These are phyloP conservation scores for Carollia perspicillata DNA, from an alignment of 2,113 vertebrate genomes.

Conservation along the genomic window DNA sequence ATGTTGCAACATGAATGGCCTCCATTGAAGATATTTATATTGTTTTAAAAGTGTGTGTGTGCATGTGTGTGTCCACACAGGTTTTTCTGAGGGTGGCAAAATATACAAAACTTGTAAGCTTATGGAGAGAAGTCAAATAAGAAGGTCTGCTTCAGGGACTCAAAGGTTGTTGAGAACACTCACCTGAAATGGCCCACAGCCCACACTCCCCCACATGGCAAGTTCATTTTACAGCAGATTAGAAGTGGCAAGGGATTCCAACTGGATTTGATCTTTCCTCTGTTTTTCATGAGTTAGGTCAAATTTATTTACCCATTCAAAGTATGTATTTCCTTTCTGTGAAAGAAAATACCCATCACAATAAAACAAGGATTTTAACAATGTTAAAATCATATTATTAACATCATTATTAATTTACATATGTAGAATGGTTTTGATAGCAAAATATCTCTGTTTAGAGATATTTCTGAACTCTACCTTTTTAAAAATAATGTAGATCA, in stretches of 20 bases:
- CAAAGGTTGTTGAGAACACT: not conserved
- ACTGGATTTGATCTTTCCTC: not conserved
- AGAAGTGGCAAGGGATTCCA: not conserved
- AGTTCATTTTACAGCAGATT: not conserved
- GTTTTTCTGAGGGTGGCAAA: not conserved
- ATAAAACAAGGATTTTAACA: not conserved
- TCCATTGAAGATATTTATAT: not conserved
- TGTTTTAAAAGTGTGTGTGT: not conserved
- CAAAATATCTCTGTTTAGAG: not conserved
- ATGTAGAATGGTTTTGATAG: not conserved
- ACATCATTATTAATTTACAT: no score
- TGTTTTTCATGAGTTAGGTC: not conserved
- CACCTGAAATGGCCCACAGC: no score
- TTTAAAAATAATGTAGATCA: not conserved
- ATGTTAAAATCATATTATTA: not conserved
- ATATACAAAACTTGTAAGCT: not conserved
- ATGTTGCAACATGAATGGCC: not conserved
- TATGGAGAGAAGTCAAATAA: not conserved
- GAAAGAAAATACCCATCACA: not conserved
- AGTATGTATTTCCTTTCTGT: no score
- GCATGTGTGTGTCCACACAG: rapidly evolving
- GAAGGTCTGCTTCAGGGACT: not conserved
- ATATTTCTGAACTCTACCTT: not conserved
- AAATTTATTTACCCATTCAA: not conserved
- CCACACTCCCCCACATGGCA: not conserved